phyloP scores from a whole-genome alignment of 2,797 vertebrate species.

The Lagorchestes hirsutus region DNA sequence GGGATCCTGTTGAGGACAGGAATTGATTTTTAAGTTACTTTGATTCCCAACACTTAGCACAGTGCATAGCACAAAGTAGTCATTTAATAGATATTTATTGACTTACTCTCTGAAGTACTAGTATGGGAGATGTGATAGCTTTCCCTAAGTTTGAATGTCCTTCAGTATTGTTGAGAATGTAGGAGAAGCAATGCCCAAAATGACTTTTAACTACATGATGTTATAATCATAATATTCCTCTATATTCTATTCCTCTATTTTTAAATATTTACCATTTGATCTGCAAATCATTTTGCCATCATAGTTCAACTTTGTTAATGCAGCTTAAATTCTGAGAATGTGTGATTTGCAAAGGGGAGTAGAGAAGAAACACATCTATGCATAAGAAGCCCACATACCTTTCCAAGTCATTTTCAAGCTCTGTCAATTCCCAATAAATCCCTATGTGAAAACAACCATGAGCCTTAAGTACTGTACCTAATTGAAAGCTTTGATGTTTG shows the following conservation, averaged over 20 bases:
- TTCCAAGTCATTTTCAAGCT: neutral
- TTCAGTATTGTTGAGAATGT: neutral
- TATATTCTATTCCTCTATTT: neutral
- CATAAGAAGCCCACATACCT: neutral
- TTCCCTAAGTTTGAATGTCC: neutral
- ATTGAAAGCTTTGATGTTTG: conserved; percentile 4
- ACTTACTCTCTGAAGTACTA: neutral
- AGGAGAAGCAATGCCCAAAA: neutral
- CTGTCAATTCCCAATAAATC: neutral
- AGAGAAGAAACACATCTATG: neutral
- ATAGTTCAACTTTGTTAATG: neutral
- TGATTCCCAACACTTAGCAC: neutral
- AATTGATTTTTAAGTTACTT: neutral
- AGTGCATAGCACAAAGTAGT: neutral
- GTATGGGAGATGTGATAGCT: neutral
- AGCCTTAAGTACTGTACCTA: neutral
- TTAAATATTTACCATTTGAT: neutral
- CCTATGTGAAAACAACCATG: neutral
- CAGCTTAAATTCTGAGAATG: neutral
- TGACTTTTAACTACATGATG: neutral
- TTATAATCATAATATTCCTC: neutral
- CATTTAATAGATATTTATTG: neutral
- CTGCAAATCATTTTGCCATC: neutral
- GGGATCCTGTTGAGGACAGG: neutral
- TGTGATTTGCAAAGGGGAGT: neutral